phyloP scores from a whole-genome alignment of 2,888 invertebrate genomes.

The Conchocele bisecta region DNA sequence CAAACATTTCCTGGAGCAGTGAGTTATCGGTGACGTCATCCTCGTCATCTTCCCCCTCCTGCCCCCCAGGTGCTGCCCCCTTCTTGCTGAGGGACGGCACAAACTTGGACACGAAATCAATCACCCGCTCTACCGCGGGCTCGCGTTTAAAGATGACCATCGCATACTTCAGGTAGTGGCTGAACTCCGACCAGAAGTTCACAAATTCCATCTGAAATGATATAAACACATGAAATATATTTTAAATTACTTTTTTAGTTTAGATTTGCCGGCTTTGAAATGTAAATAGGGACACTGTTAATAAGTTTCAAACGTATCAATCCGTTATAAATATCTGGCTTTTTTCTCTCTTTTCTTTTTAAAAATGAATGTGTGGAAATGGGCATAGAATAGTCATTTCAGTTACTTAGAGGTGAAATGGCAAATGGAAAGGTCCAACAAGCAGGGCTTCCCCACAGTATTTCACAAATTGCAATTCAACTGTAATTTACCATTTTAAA shows the following conservation, averaged over 20 bases:
- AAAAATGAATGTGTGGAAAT: too few relatives aligned
- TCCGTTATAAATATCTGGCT: too few relatives aligned
- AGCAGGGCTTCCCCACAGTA: too few relatives aligned
- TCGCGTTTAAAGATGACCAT: conserved; percentile 88
- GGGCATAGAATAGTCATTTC: too few relatives aligned
- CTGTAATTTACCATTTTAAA: too few relatives aligned
- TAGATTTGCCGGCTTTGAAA: too few relatives aligned
- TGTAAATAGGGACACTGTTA: too few relatives aligned
- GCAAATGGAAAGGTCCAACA: too few relatives aligned
- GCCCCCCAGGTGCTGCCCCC: conserved; percentile 17
- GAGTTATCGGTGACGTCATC: conserved; percentile 83
- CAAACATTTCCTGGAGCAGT: conserved; percentile 86
- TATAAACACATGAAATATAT: neutral
- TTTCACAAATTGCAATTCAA: too few relatives aligned
- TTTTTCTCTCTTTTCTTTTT: too few relatives aligned
- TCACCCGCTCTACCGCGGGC: conserved; percentile 87
- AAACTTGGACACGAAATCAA: conserved; percentile 89
- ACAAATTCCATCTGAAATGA: conserved; percentile 85
- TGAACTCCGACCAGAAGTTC: conserved; percentile 87
- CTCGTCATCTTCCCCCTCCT: conserved; percentile 73
- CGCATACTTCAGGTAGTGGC: conserved; percentile 86
- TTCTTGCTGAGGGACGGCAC: conserved; percentile 84
- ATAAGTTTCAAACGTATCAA: too few relatives aligned
- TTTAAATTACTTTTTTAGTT: neutral
- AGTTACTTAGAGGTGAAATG: too few relatives aligned